A percentile compares a stretch with the other conserved stretches of the same genome.
Evolutionary conservation across 2,113 vertebrate species (phyloP).

Genomic region (Phyllopteryx taeniolatus): DNA sequence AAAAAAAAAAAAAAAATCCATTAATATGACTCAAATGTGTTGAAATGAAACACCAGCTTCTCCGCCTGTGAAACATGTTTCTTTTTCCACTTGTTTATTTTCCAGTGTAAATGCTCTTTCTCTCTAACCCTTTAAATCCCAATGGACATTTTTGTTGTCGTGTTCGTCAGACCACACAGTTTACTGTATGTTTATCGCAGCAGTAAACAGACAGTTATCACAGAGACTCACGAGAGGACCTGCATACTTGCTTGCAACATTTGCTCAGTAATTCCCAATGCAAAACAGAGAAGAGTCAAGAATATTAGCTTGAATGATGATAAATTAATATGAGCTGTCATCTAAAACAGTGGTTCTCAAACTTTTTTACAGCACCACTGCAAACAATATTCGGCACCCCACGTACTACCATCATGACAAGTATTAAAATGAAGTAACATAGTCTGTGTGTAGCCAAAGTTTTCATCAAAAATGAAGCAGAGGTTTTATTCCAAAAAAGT

Average conservation of each 20-base stretch:
- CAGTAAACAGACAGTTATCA: conserved; percentile 4
- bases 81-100: conserved; percentile 10
- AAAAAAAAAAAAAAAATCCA: background rate
- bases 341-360: background rate
- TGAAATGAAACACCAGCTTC: background rate
- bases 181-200: background rate
- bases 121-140: background rate
- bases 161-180: conserved; percentile 1
- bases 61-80: background rate
- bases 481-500: too few species aligned
- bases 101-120: background rate
- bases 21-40: background rate
- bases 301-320: background rate
- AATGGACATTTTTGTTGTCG: conserved; percentile 15
- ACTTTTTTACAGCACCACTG: background rate
- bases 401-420: background rate
- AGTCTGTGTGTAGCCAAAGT: background rate
- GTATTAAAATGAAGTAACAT: background rate
- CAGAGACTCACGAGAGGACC: background rate
- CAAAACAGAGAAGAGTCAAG: background rate
- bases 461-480: too few species aligned
- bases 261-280: background rate
- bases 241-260: background rate
- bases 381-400: background rate
- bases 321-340: background rate